phyloP scores from a whole-genome alignment of 2,113 vertebrate species.

The Dasyornis broadbenti region DNA sequence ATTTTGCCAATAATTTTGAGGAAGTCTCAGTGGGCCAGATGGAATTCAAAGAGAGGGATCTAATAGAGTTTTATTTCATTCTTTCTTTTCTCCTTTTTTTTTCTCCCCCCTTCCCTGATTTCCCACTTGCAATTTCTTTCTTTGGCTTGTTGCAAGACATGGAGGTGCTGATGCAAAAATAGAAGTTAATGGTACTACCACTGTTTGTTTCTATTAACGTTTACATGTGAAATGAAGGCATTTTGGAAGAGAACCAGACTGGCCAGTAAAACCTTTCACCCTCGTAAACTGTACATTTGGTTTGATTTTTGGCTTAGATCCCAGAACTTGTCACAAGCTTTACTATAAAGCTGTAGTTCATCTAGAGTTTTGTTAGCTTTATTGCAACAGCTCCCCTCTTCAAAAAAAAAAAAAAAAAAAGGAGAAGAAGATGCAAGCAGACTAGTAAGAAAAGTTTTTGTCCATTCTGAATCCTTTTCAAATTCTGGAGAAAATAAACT shows the following conservation, averaged over 20 bases:
- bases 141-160: not conserved
- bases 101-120: not conserved
- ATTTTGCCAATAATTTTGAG: constrained; percentile 37
- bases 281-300: constrained; percentile 52
- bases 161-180: constrained; percentile 27
- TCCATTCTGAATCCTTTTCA: not conserved
- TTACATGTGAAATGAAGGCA: constrained; percentile 50
- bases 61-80: not conserved
- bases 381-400: not conserved
- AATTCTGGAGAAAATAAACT: not conserved
- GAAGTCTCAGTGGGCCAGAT: constrained; percentile 9
- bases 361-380: constrained; percentile 46
- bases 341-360: constrained; percentile 58
- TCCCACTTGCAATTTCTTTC: not conserved
- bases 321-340: constrained; percentile 61
- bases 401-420: not conserved
- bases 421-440: not conserved
- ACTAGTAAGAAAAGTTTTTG: not conserved
- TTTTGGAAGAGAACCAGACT: constrained; percentile 59
- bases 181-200: constrained; percentile 54
- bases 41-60: not conserved
- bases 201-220: constrained; percentile 51
- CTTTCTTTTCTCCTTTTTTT: not conserved
- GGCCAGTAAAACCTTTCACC: constrained; percentile 62
- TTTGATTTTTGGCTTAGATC: constrained; percentile 59